Evolutionary conservation across 2,113 vertebrate genomes (phyloP).

Genomic region (Coturnix japonica): DNA sequence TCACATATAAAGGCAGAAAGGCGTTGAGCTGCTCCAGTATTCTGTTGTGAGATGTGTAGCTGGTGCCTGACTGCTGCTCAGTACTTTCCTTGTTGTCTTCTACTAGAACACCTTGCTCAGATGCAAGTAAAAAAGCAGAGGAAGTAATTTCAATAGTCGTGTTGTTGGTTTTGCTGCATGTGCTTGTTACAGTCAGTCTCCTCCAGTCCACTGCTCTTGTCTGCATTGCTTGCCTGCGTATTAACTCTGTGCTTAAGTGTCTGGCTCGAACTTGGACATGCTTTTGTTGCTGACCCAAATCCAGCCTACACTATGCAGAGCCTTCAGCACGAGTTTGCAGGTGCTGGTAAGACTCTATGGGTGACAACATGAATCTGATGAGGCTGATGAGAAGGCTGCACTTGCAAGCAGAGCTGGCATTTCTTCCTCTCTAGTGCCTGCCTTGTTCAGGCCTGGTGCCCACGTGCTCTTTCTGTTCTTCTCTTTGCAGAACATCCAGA

Average conservation of each 20-base stretch:
- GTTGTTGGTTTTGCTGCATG: constrained; percentile 9
- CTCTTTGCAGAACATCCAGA: constrained; percentile 93
- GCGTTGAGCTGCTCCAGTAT: not conserved
- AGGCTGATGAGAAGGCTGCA: not conserved
- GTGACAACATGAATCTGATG: not conserved
- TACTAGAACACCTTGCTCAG: not conserved
- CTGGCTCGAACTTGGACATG: not conserved
- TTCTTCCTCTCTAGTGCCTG: not conserved
- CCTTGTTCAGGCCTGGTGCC: rapidly evolving
- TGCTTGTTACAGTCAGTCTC: not conserved
- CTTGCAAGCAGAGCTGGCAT: not conserved
- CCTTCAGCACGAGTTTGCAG: not conserved
- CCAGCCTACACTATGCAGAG: not conserved
- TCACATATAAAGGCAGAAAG: not conserved
- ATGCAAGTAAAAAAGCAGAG: not conserved
- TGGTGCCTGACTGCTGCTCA: not conserved
- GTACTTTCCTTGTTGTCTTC: constrained; percentile 1
- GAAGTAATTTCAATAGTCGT: constrained; percentile 23
- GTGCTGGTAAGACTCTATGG: not conserved
- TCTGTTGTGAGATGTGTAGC: not conserved
- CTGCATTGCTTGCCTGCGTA: not conserved
- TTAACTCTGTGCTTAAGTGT: constrained; percentile 32
- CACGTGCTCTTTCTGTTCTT: not conserved
- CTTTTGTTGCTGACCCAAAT: constrained; percentile 21
- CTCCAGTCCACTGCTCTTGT: not conserved